These are phyloP conservation scores for Cetonia aurata DNA, from an alignment of 2,888 invertebrate genomes.

Conservation along the genomic window DNA sequence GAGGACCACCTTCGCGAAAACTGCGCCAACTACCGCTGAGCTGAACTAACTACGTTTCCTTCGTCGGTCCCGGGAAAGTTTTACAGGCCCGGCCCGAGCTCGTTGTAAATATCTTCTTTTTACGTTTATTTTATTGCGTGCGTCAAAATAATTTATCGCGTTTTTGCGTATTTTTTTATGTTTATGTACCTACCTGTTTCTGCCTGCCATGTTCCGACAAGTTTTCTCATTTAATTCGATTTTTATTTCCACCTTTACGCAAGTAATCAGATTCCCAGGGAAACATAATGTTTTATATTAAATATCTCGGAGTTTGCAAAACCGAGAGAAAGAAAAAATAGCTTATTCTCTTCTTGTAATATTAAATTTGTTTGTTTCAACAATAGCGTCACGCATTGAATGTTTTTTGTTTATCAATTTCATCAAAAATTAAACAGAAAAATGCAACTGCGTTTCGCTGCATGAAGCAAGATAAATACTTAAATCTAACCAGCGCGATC, in stretches of 20 bases:
- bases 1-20: conserved; percentile 32
- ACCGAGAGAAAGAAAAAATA: background rate
- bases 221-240: conserved; percentile 30
- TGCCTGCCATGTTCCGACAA: conserved; percentile 16
- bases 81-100: background rate
- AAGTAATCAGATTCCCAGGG: conserved; percentile 16
- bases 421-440: too few species aligned
- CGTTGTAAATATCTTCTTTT: background rate
- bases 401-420: too few species aligned
- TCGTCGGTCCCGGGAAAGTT: conserved; percentile 10
- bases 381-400: too few species aligned
- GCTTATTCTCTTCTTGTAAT: background rate
- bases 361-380: too few species aligned
- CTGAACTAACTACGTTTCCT: conserved; percentile 19
- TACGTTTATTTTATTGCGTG: conserved; percentile 39
- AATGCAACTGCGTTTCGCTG: too few species aligned
- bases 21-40: conserved; percentile 27
- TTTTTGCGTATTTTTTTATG: conserved; percentile 17
- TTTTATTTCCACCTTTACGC: conserved; percentile 17
- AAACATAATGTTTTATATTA: conserved; percentile 34
- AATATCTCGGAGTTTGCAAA: conserved; percentile 24
- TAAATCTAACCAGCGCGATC: too few species aligned
- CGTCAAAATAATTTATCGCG: conserved; percentile 39
- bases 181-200: conserved; percentile 11
- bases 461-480: too few species aligned